Evolutionary conservation across 2,888 invertebrate species (phyloP).

Genomic region (Acleris sparsana): DNA sequence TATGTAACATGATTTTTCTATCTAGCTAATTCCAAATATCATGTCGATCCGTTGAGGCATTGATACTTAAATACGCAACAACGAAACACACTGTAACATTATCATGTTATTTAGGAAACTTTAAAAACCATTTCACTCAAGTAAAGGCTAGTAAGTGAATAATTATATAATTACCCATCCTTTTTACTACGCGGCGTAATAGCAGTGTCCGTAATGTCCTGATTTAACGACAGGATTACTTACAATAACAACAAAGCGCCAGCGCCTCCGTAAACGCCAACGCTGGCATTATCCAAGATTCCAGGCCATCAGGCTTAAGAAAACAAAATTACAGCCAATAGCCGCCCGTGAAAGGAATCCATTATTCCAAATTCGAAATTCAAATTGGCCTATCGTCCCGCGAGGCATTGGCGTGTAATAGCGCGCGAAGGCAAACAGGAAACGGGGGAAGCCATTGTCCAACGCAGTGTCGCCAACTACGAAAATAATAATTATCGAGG

Average conservation of each 20-base stretch:
- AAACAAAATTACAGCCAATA: slow-evolving; percentile 71
- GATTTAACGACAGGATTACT: slow-evolving; percentile 9
- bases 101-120: too few relatives aligned
- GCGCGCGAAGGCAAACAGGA: slow-evolving; percentile 83
- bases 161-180: slow-evolving; percentile 21
- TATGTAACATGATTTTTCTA: too few relatives aligned
- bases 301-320: slow-evolving; percentile 43
- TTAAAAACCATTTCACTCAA: not conserved
- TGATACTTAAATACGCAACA: too few relatives aligned
- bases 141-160: not conserved
- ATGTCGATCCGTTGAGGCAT: too few relatives aligned
- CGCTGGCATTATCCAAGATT: slow-evolving; percentile 41
- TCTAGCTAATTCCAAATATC: too few relatives aligned
- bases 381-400: slow-evolving; percentile 79
- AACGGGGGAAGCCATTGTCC: slow-evolving; percentile 75
- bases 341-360: slow-evolving; percentile 64
- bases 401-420: slow-evolving; percentile 80
- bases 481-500: slow-evolving; percentile 83
- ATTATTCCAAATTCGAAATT: slow-evolving; percentile 76
- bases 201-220: slow-evolving; percentile 7
- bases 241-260: slow-evolving; percentile 28
- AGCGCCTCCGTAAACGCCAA: slow-evolving; percentile 22
- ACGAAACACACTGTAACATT: too few relatives aligned
- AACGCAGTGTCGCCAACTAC: slow-evolving; percentile 80
- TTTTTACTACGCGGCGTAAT: not conserved